Base-by-base conservation (phyloP, 2,888 invertebrate species). In the Lutraria lutraria region DNA sequence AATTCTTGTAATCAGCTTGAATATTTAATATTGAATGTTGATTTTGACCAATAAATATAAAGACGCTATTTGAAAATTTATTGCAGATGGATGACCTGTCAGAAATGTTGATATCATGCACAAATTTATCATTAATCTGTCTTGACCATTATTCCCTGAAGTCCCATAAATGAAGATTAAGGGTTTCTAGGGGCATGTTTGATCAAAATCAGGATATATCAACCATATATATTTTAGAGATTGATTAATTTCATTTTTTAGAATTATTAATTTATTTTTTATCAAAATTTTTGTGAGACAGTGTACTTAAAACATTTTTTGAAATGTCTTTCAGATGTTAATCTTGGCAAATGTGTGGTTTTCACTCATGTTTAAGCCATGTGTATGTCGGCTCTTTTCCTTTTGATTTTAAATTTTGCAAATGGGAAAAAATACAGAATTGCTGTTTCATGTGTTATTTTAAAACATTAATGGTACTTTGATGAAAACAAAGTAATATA, bases 1-100 rank as follows among this genome's bases (percentile, higher is more conserved):
- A 80, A 86, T 60, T 76, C 31, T 31, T 16, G 43, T 52, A 53
- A 52, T 81, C 76, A 52, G 43, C 21, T 29, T 68, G 68, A 63
- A 86, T 81, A 21, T 86, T 86, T 86, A 81, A 43, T 43, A 43
- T 56, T 34, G 68, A 31, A 52, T 86, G 81, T 81, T 81, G 86
- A 81, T 86, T 81, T 86, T 81, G 60, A 81, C 81, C 81, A 86
- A 86, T 81, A 63, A 84, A 76, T 76, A 54, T 84, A 29, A 84
- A 54, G 34, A 53, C 0, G 53, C 52, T 81, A 81, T 86, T 86
- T 31, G 76, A 34, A 10, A 34, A 86, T 81, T 43, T 52, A 29
- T 81, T 68, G 81, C 29, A 68, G 68, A 86, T 81, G 31, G 81
- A 29, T 31, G 54, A 34, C 15, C 43, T 29, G 72, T 84, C 76